Evolutionary conservation across 2,888 invertebrate species (phyloP).

Genomic region (Catocala nupta): DNA sequence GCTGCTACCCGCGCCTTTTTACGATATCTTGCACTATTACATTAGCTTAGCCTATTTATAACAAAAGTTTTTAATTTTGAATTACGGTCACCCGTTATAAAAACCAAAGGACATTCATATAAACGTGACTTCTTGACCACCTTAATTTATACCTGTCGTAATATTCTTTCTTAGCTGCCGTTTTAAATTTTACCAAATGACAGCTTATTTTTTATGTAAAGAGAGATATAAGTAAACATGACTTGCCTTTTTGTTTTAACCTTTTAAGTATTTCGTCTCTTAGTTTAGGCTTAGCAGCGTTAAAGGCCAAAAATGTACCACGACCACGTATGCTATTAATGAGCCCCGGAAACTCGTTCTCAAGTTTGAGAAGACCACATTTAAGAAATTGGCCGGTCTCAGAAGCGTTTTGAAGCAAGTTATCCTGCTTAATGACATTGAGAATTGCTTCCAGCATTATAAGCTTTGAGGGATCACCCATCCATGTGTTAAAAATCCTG

Average conservation of each 20-base stretch:
- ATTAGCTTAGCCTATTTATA: too few species aligned
- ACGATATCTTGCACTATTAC: too few species aligned
- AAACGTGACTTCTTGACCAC: too few species aligned
- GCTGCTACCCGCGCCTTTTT: too few species aligned
- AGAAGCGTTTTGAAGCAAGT: slow-evolving; percentile 91
- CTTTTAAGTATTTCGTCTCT: slow-evolving; percentile 91
- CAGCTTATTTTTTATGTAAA: too few species aligned
- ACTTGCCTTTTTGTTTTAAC: slow-evolving; percentile 91
- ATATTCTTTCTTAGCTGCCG: too few species aligned
- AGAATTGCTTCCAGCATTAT: slow-evolving; percentile 94
- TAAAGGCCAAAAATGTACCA: slow-evolving; percentile 95
- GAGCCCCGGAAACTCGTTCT: slow-evolving; percentile 90
- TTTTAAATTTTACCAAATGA: too few species aligned
- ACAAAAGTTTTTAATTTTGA: too few species aligned
- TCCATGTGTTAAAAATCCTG: slow-evolving; percentile 99
- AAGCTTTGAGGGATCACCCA: slow-evolving; percentile 98
- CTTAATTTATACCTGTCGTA: too few species aligned
- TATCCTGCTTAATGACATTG: slow-evolving; percentile 93
- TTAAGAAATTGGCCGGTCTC: slow-evolving; percentile 90
- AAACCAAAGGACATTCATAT: too few species aligned
- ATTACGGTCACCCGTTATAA: too few species aligned
- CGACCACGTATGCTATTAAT: slow-evolving; percentile 94
- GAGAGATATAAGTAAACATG: neutral
- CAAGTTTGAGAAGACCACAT: slow-evolving; percentile 88
- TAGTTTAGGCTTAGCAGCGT: slow-evolving; percentile 87